Base-by-base conservation (phyloP, 1,140 invertebrate species). In the Onthophagus taurus region DNA sequence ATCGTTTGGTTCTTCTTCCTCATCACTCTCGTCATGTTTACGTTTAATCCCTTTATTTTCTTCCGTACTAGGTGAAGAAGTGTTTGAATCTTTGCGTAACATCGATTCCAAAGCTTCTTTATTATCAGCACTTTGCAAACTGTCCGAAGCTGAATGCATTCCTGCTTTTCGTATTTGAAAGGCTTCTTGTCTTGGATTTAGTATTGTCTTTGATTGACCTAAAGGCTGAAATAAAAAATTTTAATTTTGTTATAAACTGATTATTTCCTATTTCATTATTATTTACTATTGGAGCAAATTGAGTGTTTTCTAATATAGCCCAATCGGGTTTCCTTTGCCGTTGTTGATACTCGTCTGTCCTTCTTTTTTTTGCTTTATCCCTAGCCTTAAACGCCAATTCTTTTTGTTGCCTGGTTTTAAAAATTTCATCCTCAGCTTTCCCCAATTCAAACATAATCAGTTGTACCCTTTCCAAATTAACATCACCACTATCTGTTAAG, bases 361-460 rank as follows among this genome's bases (percentile, higher is more conserved):
- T 54, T 42, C 73, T 72, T 50, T 76, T 78, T 51, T 76, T 79
- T 14, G 77, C 74, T 59, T 85, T 90, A 42, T 91, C 78, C 21
- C 88, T 71, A 16, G 78, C 77, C 53, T 82, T 83, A 61, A 85
- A 92, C 47, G 77, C 71, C 41, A 89, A 61, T 62, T 98, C 94
- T 52, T 80, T 85, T 50, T 86, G 73, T 67, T 97, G 89, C 11
- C 90, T 66, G 42, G 82, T 85, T 60, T 88, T 89, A 64, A 99
- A 99, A 54, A 99, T 99, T 68, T 96, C 87, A 72, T 99, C 97
- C 66, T 99, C 97, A 3, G 84, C 81, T 63, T 85, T 76, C 1
- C 96, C 97, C 19, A 99, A 70, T 62, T 96, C 89, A 33, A 77
- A 74, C 81, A 99, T 83, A 17, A 99, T 97, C 44, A 95, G 64